Evolutionary conservation across 2,888 invertebrate species (phyloP), one percentile per base, ranked within the genome.

Genomic region (Eupithecia exiguata): DNA sequence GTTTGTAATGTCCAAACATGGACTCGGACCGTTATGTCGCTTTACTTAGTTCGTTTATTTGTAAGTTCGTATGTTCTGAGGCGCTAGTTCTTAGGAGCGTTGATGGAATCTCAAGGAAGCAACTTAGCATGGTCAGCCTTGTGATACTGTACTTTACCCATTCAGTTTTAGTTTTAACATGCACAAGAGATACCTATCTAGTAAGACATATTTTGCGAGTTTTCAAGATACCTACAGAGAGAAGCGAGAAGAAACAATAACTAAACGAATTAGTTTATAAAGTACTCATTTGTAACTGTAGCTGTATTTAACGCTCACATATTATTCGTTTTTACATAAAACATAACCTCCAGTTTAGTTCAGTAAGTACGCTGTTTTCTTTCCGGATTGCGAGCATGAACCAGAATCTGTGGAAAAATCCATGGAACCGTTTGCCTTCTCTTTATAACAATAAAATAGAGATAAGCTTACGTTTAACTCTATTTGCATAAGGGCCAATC

Each of bases 1-100:
- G 76, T 72, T 74, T 72, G 73, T 69, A 67, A 70, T 63, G 69
- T 70, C 74, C 65, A 72, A 74, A 77, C 76, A 63, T 71, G 58
- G 70, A 53, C 40, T n/a, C 63, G 58, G 46, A 4, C 69, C 18
- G 58, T 21, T 38, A 49, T 30, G 25, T 35, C 30, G 67, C 16
- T 46, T 46, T 30, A 30, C n/a, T 49, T 46, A 68, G 46, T 62
- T 40, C 66, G 18, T 53, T 58, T 69, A 21, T 38, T 36, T 40
- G 69, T 21, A 43, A 66, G 30, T 53, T 53, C n/a, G n/a, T n/a
- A n/a, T 49, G 49, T n/a, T 49, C 1, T n/a, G 49, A 6, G 9
- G 7, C 3, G 10, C 0, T 9, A n/a, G n/a, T n/a, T 10, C 46
- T 49, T 3, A n/a, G n/a, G 3, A 10, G n/a, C 1, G 21, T 10